A percentile compares a stretch with the other conserved stretches of the same genome.
phyloP scores from a whole-genome alignment of 2,888 invertebrate species.

The Bibio marci region DNA sequence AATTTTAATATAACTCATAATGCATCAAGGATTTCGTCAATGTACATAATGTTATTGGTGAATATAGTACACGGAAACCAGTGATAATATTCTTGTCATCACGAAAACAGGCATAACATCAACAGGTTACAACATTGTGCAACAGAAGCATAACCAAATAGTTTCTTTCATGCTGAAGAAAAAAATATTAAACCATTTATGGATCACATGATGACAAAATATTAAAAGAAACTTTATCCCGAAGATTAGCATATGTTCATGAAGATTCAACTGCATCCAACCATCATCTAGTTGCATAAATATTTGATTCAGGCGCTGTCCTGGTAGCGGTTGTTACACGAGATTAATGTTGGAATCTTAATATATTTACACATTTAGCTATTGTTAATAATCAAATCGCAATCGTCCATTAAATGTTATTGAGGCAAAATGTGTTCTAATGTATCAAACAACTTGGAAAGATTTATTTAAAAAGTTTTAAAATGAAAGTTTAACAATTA shows the following conservation, averaged over 20 bases:
- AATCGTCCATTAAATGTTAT: constrained; percentile 82
- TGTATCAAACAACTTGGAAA: constrained; percentile 95
- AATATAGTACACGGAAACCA: constrained; percentile 69
- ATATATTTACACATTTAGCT: constrained; percentile 81
- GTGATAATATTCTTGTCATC: constrained; percentile 85
- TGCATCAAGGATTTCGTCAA: constrained; percentile 85
- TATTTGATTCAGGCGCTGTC: constrained; percentile 85
- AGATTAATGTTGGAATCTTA: constrained; percentile 84
- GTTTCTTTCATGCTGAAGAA: constrained; percentile 79
- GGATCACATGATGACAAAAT: constrained; percentile 75
- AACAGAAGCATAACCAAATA: constrained; percentile 67
- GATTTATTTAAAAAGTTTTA: constrained; percentile 97
- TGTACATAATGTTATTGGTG: constrained; percentile 88
- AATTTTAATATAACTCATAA: constrained; percentile 95
- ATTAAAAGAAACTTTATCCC: constrained; percentile 76
- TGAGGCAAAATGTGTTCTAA: constrained; percentile 85
- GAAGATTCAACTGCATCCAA: constrained; percentile 80
- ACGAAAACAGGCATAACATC: constrained; percentile 87
- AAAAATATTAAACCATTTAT: constrained; percentile 80
- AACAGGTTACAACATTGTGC: constrained; percentile 90
- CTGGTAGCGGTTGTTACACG: constrained; percentile 84
- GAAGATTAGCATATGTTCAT: constrained; percentile 95
- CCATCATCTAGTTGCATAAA: constrained; percentile 76
- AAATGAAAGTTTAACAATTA: constrained; percentile 90
- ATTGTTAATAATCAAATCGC: constrained; percentile 98